Conservation (phyloP, 2,797 vertebrate species). For the Mormyrops boulengeri region DNA sequence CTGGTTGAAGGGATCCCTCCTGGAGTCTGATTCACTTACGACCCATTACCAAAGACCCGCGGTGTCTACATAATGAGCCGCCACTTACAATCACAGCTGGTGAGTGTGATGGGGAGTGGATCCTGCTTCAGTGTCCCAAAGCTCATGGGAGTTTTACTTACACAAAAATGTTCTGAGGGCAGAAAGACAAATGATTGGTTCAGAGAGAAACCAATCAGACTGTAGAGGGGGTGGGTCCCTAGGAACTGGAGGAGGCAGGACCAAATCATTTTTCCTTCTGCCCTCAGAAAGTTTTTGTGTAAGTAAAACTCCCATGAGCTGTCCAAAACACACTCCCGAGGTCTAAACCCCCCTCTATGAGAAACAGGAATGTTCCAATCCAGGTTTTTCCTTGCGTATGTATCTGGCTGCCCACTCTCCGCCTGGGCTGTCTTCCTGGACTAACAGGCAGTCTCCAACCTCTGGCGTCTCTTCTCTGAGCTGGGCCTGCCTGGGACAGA, state of each 20-base stretch:
- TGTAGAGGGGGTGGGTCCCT: not conserved
- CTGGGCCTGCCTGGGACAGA: not conserved
- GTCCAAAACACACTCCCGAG: not conserved
- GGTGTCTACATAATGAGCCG: not conserved
- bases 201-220: not conserved
- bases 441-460: conserved; percentile 2
- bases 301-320: not conserved
- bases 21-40: not conserved
- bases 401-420: not conserved
- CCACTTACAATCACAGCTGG: not conserved
- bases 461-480: not conserved
- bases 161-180: not conserved
- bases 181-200: not conserved
- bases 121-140: not conserved
- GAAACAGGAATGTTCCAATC: not conserved
- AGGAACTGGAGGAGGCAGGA: not conserved
- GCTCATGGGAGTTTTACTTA: not conserved
- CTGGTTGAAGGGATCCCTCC: not conserved
- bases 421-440: not conserved
- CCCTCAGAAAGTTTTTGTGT: not conserved
- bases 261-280: not conserved
- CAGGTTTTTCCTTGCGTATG: not conserved
- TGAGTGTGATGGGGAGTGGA: not conserved
- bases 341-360: not conserved
- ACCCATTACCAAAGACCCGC: not conserved